Percentiles rank a stretch among this genome's conserved stretches.
Conservation (phyloP, 2,888 invertebrate genomes). For the Vandiemenella viatica region DNA sequence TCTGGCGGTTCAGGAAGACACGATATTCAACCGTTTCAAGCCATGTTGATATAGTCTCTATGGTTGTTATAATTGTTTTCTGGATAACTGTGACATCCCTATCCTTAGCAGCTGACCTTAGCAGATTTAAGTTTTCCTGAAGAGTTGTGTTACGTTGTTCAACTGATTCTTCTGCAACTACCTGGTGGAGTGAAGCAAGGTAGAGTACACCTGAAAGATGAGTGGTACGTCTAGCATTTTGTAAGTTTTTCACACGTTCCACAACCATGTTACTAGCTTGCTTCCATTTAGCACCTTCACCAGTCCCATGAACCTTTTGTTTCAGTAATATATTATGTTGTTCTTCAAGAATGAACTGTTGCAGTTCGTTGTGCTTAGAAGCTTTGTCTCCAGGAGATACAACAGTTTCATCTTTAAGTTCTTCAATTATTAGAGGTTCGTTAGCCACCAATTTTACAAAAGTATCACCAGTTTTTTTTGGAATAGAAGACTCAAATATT, state of each 20-base stretch:
- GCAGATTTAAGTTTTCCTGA: conserved; percentile 39
- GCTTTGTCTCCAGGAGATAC: neutral
- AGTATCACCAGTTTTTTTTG: neutral
- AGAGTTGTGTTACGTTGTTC: conserved; percentile 42
- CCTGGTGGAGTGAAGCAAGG: conserved; percentile 41
- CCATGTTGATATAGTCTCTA: conserved; percentile 72
- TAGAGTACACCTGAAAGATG: conserved; percentile 46
- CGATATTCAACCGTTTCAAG: conserved; percentile 71
- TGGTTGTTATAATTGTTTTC: conserved; percentile 53
- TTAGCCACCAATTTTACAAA: neutral
- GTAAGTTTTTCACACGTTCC: conserved; percentile 38
- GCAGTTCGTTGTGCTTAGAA: neutral
- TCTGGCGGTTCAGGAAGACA: conserved; percentile 45
- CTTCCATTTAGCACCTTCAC: conserved; percentile 29
- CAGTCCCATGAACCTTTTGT: no score
- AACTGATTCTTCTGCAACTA: conserved; percentile 36
- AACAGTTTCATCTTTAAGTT: neutral
- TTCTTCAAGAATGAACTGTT: neutral
- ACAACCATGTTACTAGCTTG: conserved; percentile 36
- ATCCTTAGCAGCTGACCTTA: conserved; percentile 41
- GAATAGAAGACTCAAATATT: no score
- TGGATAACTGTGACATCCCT: conserved; percentile 45
- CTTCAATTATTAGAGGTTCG: neutral
- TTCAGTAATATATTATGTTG: no score
- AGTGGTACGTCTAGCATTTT: conserved; percentile 36